Percentiles rank a stretch among this genome's conserved stretches.
phyloP scores from a whole-genome alignment of 1,140 invertebrate genomes.

The Anagrus nilaparvatae region DNA sequence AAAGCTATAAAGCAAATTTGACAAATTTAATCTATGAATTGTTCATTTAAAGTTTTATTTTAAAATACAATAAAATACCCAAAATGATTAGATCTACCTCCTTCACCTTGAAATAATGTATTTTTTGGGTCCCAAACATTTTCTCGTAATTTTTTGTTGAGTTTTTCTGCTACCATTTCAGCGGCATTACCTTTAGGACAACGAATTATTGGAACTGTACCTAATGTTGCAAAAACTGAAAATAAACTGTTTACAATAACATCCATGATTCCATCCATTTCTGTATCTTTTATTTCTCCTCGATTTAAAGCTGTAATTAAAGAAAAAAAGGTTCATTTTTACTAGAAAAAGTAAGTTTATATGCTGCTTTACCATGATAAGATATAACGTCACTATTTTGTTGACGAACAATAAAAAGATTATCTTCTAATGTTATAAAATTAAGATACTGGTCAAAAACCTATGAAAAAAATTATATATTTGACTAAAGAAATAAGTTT shows the following conservation, averaged over 20 bases:
- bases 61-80: no score
- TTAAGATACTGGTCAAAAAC: conserved; percentile 96
- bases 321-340: no score
- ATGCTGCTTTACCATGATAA: conserved; percentile 86
- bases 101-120: conserved; percentile 85
- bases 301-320: conserved; percentile 72
- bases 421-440: conserved; percentile 97
- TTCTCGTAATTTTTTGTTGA: conserved; percentile 94
- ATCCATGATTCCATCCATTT: conserved; percentile 93
- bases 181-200: conserved; percentile 94
- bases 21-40: no score
- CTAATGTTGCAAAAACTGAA: conserved; percentile 92
- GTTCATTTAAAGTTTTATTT: conserved; percentile 13
- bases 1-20: conserved; percentile 57
- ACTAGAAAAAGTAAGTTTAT: no score
- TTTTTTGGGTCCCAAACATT: conserved; percentile 95
- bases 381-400: conserved; percentile 84
- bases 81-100: conserved; percentile 60
- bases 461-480: conserved; percentile 32
- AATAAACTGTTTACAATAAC: conserved; percentile 93
- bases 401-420: conserved; percentile 90
- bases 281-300: conserved; percentile 88
- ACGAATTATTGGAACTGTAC: conserved; percentile 90
- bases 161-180: conserved; percentile 93
- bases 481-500: neutral